Evolutionary conservation across 1,140 invertebrate species (phyloP).

Genomic region (Solenopsis invicta): DNA sequence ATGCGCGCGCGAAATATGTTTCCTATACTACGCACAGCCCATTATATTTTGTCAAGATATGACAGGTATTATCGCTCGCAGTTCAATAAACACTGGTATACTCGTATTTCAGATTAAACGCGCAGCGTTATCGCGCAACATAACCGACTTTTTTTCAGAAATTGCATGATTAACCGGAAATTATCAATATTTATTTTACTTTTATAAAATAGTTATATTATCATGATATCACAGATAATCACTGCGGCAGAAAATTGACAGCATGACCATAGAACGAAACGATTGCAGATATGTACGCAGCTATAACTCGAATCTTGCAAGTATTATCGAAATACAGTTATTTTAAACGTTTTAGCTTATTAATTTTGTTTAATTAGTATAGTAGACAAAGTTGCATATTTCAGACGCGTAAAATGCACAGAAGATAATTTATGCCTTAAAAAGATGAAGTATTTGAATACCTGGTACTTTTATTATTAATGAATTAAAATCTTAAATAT

Average conservation of each 20-base stretch:
- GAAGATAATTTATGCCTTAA: background rate
- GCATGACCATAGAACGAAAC: background rate
- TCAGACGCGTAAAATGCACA: background rate
- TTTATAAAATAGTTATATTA: conserved; percentile 24
- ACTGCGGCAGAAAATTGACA: background rate
- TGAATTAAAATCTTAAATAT: background rate
- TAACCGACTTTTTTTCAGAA: background rate
- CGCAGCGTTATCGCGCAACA: conserved; percentile 2
- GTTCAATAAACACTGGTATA: conserved; percentile 50
- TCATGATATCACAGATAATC: background rate
- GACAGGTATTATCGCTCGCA: conserved; percentile 38
- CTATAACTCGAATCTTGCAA: background rate
- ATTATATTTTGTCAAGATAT: conserved; percentile 48
- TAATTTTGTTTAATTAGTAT: background rate
- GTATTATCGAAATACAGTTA: background rate
- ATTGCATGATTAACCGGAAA: conserved; percentile 4
- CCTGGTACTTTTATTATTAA: background rate
- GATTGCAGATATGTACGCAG: background rate
- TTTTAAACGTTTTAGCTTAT: background rate
- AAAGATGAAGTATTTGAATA: background rate
- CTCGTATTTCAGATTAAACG: conserved; percentile 25
- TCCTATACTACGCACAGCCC: background rate
- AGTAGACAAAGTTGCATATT: background rate
- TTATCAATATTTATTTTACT: conserved; percentile 31
- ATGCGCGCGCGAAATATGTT: conserved; percentile 24